Conservation (phyloP, 2,888 invertebrate species). For the Pseudococcus longispinus region DNA sequence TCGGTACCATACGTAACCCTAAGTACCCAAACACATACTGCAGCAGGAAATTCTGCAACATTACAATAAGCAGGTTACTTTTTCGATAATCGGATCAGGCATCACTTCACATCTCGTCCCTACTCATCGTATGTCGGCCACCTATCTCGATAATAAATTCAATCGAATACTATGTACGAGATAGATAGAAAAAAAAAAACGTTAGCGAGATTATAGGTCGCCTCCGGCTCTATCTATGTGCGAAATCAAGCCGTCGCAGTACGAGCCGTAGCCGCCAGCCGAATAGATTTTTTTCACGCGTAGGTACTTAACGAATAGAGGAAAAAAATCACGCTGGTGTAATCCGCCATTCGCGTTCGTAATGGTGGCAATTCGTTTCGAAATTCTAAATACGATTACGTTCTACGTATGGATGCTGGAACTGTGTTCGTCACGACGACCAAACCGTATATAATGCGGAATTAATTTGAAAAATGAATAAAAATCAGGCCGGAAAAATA, state of each 20-base stretch:
- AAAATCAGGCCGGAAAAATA: neutral
- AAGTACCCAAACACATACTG: neutral
- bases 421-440: neutral
- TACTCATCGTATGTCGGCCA: neutral
- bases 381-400: neutral
- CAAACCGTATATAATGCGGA: neutral
- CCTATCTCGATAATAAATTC: neutral
- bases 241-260: neutral
- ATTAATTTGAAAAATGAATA: slow-evolving; percentile 1
- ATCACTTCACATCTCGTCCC: neutral
- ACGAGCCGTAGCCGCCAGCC: neutral
- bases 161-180: neutral
- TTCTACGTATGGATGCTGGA: neutral
- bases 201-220: neutral
- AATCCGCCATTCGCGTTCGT: neutral
- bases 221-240: neutral
- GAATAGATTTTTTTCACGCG: neutral
- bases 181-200: neutral
- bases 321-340: neutral
- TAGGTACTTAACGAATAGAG: neutral
- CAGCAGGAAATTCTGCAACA: neutral
- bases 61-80: neutral
- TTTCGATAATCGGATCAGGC: slow-evolving; percentile 12
- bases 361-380: neutral
- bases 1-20: neutral